A percentile compares a stretch with the other conserved stretches of the same genome.
phyloP scores from a whole-genome alignment of 1,140 invertebrate genomes.

The Argopecten irradians region DNA sequence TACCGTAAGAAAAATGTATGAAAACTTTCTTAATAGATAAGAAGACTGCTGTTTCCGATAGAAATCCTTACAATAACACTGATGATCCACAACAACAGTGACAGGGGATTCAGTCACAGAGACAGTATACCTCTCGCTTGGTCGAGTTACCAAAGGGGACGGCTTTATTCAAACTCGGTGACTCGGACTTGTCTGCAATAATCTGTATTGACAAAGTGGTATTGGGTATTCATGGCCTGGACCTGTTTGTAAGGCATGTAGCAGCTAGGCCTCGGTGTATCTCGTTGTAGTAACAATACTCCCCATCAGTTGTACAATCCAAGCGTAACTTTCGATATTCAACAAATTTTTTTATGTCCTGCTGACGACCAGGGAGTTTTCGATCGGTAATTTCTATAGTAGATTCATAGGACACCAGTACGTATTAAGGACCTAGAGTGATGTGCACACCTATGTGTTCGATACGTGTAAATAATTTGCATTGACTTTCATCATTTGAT shows the following conservation, averaged over 20 bases:
- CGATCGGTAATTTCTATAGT: background rate
- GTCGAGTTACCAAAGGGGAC: constrained; percentile 1
- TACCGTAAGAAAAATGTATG: too few species aligned
- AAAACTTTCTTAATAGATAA: too few species aligned
- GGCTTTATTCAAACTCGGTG: constrained; percentile 4
- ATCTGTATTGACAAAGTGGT: constrained; percentile 17
- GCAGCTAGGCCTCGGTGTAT: background rate
- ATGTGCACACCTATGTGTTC: background rate
- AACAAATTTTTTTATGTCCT: background rate
- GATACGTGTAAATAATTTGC: constrained; percentile 4
- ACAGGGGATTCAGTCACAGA: background rate
- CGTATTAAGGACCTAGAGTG: background rate
- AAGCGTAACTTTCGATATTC: background rate
- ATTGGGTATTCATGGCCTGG: constrained; percentile 6
- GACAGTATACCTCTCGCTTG: background rate
- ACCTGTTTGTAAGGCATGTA: background rate
- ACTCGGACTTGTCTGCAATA: constrained; percentile 14
- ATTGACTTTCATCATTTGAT: background rate
- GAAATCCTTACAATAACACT: background rate
- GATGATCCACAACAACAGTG: background rate
- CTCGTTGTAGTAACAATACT: background rate
- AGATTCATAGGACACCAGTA: background rate
- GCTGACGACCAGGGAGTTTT: background rate
- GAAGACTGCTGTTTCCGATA: too few species aligned
- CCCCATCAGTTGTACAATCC: background rate